phyloP scores from a whole-genome alignment of 1,140 invertebrate genomes.

The Meloidogyne exigua region DNA sequence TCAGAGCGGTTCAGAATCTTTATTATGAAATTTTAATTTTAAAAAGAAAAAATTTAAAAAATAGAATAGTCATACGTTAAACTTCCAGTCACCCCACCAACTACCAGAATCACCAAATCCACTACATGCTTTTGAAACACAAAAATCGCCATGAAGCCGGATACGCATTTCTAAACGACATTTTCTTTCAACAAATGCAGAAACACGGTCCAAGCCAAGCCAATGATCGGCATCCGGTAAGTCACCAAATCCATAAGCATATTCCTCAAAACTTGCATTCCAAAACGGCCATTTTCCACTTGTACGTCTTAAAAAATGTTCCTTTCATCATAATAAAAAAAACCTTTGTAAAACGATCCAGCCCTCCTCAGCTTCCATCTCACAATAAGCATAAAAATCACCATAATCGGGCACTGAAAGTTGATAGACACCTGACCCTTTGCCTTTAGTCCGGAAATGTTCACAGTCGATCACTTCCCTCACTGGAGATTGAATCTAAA shows the following conservation, averaged over 20 bases:
- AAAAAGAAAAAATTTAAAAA: neutral
- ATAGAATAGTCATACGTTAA: neutral
- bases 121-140: neutral
- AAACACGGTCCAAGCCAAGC: conserved; percentile 10
- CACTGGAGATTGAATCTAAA: neutral
- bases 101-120: conserved; percentile 9
- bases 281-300: conserved; percentile 12
- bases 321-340: neutral
- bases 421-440: conserved; percentile 5
- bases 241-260: conserved; percentile 14
- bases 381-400: conserved; percentile 18
- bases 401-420: neutral
- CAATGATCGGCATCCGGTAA: conserved; percentile 3
- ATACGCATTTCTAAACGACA: conserved; percentile 18
- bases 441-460: neutral
- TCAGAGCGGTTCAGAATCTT: neutral
- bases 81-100: conserved; percentile 25
- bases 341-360: conserved; percentile 23
- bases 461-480: conserved; percentile 15
- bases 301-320: conserved; percentile 10
- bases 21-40: too few species aligned
- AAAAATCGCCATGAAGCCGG: conserved; percentile 21
- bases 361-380: conserved; percentile 19
- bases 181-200: neutral
- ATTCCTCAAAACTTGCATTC: conserved; percentile 16